phyloP scores from a whole-genome alignment of 1,140 invertebrate species.

The Bursaphelenchus mucronatus region DNA sequence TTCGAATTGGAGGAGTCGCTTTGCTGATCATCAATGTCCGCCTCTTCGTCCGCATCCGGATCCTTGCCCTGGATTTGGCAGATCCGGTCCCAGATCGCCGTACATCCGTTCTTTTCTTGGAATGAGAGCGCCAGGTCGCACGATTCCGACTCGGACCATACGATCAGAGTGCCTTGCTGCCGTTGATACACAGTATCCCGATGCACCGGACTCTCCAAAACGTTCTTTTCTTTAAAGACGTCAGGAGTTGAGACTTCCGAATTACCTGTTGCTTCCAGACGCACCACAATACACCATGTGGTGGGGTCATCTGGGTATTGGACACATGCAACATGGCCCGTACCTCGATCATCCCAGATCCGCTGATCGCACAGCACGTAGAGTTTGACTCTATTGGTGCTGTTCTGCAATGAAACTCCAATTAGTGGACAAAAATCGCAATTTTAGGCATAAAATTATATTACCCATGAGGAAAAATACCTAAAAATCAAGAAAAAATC shows the following conservation, averaged over 20 bases:
- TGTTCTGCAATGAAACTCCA: conserved; percentile 28
- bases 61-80: conserved; percentile 73
- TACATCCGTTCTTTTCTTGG: conserved; percentile 98
- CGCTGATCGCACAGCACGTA: conserved; percentile 59
- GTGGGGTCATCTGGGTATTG: conserved; percentile 27
- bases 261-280: conserved; percentile 48
- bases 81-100: conserved; percentile 99
- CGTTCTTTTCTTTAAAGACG: conserved; percentile 46
- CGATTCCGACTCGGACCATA: conserved; percentile 99
- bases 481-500: neutral
- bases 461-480: neutral
- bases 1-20: conserved; percentile 70
- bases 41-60: conserved; percentile 70
- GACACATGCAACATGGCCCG: conserved; percentile 58
- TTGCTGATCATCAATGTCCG: conserved; percentile 70
- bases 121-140: conserved; percentile 98
- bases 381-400: conserved; percentile 55
- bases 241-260: neutral
- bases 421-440: neutral
- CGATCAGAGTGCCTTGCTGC: conserved; percentile 82
- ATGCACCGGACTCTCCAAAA: conserved; percentile 54
- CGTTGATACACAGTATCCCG: conserved; percentile 58
- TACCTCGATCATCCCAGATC: conserved; percentile 44
- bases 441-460: conserved; percentile 18
- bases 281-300: conserved; percentile 50